A percentile compares a stretch with the other conserved stretches of the same genome.
These are phyloP conservation scores for Aethes cnicana DNA, from an alignment of 2,888 invertebrate genomes.

Conservation along the genomic window DNA sequence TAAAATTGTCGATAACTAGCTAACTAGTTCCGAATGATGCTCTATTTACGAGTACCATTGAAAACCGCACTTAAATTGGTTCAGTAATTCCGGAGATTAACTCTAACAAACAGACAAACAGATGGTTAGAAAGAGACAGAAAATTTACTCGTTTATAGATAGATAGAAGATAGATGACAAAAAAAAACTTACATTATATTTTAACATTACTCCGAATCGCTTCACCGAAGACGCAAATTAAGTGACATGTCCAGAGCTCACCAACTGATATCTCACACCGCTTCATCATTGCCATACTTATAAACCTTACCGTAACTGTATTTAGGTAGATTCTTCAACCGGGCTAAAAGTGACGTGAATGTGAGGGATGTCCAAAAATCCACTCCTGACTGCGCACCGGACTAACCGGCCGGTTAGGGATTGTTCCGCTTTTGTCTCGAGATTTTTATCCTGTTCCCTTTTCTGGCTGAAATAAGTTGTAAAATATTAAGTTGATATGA, in stretches of 20 bases:
- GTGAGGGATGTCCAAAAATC: constrained; percentile 1
- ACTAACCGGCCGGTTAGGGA: constrained; percentile 9
- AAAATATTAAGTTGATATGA: background rate
- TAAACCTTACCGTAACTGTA: background rate
- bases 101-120: too few relatives aligned
- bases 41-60: background rate
- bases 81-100: too few relatives aligned
- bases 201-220: background rate
- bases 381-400: constrained; percentile 8
- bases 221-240: constrained; percentile 1
- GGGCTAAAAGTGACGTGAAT: background rate
- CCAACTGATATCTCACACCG: background rate
- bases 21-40: too few relatives aligned
- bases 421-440: constrained; percentile 2
- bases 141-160: background rate
- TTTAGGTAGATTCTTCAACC: background rate
- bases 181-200: background rate
- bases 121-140: too few relatives aligned
- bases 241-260: constrained; percentile 8
- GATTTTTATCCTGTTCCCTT: background rate
- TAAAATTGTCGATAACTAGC: too few relatives aligned
- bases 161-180: background rate
- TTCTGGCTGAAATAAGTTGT: constrained; percentile 14
- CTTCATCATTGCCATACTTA: background rate
- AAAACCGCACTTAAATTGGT: too few relatives aligned